phyloP scores from a whole-genome alignment of 1,140 invertebrate species.

The Dysdera silvatica region DNA sequence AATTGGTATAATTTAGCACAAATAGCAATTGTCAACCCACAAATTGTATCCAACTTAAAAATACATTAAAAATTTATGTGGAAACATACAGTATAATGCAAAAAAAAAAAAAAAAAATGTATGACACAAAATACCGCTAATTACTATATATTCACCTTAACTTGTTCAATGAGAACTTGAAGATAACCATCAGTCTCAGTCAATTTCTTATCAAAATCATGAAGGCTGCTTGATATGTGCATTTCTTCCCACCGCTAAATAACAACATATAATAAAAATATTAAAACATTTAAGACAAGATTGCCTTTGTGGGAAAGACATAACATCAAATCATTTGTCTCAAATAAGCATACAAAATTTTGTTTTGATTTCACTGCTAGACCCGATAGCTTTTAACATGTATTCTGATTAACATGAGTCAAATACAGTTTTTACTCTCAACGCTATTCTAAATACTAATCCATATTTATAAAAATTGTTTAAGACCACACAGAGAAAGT shows the following conservation, averaged over 20 bases:
- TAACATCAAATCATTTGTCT: not conserved
- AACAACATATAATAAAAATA: constrained; percentile 9
- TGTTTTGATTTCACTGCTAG: no score
- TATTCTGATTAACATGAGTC: no score
- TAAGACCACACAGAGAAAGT: no score
- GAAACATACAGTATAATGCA: not conserved
- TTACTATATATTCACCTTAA: constrained; percentile 47
- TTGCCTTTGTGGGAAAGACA: not conserved
- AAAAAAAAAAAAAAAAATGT: constrained; percentile 1
- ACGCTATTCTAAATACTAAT: no score
- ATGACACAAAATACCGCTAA: no score
- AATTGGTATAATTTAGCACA: no score
- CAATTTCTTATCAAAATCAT: constrained; percentile 82
- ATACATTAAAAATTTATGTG: not conserved
- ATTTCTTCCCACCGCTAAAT: constrained; percentile 53
- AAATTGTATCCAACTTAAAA: no score
- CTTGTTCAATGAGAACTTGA: constrained; percentile 91
- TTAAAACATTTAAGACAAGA: not conserved
- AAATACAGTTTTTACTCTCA: no score
- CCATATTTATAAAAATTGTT: no score
- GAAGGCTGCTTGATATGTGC: constrained; percentile 54
- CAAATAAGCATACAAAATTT: no score
- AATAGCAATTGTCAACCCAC: no score
- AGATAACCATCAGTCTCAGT: constrained; percentile 92
- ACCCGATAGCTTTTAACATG: no score